Conservation (phyloP, 2,888 invertebrate genomes). For the Ophioninae sp. region DNA sequence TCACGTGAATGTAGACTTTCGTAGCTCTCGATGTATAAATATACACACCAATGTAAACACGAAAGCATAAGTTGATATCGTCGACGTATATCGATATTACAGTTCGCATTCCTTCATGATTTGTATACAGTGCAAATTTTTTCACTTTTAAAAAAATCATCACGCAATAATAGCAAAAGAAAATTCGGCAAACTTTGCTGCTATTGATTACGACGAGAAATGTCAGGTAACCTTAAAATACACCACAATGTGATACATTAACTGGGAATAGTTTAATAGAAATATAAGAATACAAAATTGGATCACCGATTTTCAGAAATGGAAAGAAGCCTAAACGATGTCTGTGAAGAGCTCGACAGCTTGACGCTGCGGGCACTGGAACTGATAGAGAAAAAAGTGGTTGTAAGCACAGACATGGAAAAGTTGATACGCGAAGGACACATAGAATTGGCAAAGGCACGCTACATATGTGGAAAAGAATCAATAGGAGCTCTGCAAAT, state of each 20-base stretch:
- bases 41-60: constrained; percentile 25
- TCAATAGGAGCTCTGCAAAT: constrained; percentile 87
- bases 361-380: constrained; percentile 86
- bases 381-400: constrained; percentile 88
- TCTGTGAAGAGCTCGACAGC: constrained; percentile 86
- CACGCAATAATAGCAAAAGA: background rate
- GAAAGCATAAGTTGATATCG: background rate
- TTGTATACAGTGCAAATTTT: background rate
- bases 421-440: constrained; percentile 86
- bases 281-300: background rate
- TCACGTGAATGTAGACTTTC: constrained; percentile 13
- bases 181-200: background rate
- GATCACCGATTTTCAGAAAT: constrained; percentile 61
- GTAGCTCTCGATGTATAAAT: background rate
- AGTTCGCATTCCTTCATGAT: background rate
- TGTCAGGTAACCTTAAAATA: constrained; percentile 48
- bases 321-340: constrained; percentile 77
- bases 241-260: background rate
- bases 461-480: constrained; percentile 90
- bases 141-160: background rate
- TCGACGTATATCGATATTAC: constrained; percentile 14
- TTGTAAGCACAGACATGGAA: constrained; percentile 87
- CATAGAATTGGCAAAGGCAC: constrained; percentile 88
- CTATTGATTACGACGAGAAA: background rate
- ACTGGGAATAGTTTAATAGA: background rate